Conservation (phyloP, 1,140 invertebrate genomes). For the Drosophila ficusphila region DNA sequence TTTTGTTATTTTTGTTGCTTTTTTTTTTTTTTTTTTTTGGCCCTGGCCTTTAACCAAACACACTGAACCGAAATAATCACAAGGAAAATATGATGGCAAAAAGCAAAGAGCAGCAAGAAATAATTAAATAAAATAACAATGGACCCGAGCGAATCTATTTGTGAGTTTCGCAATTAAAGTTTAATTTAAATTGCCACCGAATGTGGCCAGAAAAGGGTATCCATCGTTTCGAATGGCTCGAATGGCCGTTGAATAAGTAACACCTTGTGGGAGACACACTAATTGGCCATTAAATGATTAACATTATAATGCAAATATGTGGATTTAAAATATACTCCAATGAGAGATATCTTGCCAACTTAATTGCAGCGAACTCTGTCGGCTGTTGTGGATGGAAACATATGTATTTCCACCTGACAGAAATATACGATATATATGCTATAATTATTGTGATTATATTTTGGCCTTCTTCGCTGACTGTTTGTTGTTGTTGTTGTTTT, state of each 20-base stretch:
- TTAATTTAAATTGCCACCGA: conserved; percentile 42
- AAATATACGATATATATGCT: background rate
- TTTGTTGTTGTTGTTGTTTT: too few species aligned
- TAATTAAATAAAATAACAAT: conserved; percentile 7
- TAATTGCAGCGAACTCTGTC: conserved; percentile 1
- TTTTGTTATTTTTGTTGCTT: conserved; percentile 5
- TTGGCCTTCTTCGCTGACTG: conserved; percentile 22
- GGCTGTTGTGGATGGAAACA: too few species aligned
- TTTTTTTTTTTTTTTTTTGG: conserved; percentile 23
- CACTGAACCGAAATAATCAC: background rate
- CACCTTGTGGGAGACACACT: conserved; percentile 19
- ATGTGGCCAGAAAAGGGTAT: conserved; percentile 4
- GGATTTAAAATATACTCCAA: conserved; percentile 12
- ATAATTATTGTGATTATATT: conserved; percentile 39
- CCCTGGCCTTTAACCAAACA: conserved; percentile 40
- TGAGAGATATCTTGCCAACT: background rate
- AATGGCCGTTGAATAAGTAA: conserved; percentile 5
- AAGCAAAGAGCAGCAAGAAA: too few species aligned
- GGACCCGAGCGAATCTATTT: conserved; percentile 1
- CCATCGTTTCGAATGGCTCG: background rate
- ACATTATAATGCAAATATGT: conserved; percentile 35
- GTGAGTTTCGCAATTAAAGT: conserved; percentile 51
- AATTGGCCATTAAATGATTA: conserved; percentile 72
- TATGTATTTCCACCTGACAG: too few species aligned
- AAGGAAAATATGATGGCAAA: too few species aligned